These are phyloP conservation scores for Campopleginae sp. DNA, from an alignment of 2,888 invertebrate genomes.

Conservation along the genomic window DNA sequence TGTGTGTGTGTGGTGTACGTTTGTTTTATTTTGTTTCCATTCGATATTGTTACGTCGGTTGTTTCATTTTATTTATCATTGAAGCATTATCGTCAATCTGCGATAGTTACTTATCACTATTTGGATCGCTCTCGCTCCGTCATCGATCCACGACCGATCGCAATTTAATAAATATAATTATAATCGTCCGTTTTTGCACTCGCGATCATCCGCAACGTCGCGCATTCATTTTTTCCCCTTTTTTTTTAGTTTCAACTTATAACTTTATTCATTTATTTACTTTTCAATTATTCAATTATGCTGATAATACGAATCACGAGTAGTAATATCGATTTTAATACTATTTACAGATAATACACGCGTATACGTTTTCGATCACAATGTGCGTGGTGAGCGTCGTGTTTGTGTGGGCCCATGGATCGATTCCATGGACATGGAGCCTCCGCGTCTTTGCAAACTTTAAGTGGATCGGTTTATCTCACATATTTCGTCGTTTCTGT, in stretches of 20 bases:
- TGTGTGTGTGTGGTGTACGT: background rate
- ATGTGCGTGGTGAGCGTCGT: conserved; percentile 73
- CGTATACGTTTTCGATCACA: conserved; percentile 84
- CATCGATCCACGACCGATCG: conserved; percentile 57
- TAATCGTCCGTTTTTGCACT: conserved; percentile 46
- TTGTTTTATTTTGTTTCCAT: conserved; percentile 39
- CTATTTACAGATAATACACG: conserved; percentile 83
- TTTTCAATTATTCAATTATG: conserved; percentile 56
- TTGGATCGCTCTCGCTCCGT: conserved; percentile 33
- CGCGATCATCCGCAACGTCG: background rate
- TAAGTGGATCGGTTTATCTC: conserved; percentile 19
- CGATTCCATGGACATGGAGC: background rate
- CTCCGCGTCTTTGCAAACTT: conserved; percentile 10
- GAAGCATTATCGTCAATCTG: conserved; percentile 29
- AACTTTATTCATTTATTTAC: conserved; percentile 1
- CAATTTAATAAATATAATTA: conserved; percentile 54
- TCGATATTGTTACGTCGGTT: conserved; percentile 39
- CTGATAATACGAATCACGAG: conserved; percentile 70
- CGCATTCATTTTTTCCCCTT: conserved; percentile 17
- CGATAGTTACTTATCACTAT: conserved; percentile 52
- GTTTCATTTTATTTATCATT: conserved; percentile 5
- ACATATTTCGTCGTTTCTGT: conserved; percentile 57
- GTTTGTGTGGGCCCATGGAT: conserved; percentile 14
- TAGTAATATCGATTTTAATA: conserved; percentile 72
- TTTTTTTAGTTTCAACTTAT: background rate